Conservation (phyloP, 2,113 vertebrate species). For the Hippocampus zosterae region DNA sequence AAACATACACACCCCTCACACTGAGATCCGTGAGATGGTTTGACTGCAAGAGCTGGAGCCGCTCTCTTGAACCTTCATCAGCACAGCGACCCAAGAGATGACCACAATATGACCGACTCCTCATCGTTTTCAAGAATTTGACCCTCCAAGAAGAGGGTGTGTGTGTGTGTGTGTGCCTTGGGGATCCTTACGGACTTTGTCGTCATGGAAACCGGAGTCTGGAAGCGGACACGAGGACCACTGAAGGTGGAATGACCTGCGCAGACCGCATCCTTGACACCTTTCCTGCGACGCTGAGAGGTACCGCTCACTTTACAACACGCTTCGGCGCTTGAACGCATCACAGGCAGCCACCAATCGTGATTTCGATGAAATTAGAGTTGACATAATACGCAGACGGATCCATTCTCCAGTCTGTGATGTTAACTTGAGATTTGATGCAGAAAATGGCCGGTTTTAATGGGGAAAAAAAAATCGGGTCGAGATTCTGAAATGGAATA, state of each 20-base stretch:
- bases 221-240: slow-evolving; percentile 61
- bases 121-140: slow-evolving; percentile 23
- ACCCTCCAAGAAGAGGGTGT: slow-evolving; percentile 5
- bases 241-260: slow-evolving; percentile 51
- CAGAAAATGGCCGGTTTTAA: not conserved
- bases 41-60: slow-evolving; percentile 31
- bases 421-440: not conserved
- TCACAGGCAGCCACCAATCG: not conserved
- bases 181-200: slow-evolving; percentile 64
- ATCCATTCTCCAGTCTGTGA: not conserved
- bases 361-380: not conserved
- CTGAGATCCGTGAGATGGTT: slow-evolving; percentile 27
- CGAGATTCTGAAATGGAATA: no score
- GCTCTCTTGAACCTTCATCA: slow-evolving; percentile 14
- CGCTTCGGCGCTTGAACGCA: not conserved
- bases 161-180: slow-evolving; percentile 8
- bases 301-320: slow-evolving; percentile 30
- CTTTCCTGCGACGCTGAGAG: slow-evolving; percentile 44
- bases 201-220: slow-evolving; percentile 72
- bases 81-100: not conserved
- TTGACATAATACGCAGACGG: not conserved
- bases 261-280: slow-evolving; percentile 52
- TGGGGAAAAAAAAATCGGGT: not conserved
- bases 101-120: slow-evolving; percentile 29
- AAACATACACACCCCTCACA: not conserved